Conservation (phyloP, 1,140 invertebrate genomes). For the Lepidurus packardi region DNA sequence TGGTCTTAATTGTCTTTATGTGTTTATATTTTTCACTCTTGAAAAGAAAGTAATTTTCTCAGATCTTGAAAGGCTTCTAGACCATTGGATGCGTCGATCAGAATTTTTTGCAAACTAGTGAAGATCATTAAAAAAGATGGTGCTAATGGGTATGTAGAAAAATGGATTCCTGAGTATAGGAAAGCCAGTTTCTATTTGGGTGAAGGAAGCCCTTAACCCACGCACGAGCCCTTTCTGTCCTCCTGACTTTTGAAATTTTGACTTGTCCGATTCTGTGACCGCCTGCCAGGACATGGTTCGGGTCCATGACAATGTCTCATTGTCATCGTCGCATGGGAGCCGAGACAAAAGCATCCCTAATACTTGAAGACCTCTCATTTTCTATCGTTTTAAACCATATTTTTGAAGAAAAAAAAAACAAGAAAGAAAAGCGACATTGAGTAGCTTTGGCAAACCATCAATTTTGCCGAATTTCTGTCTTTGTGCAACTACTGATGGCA, state of each 20-base stretch:
- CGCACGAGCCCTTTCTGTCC: not conserved
- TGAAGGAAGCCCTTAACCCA: not conserved
- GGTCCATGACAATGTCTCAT: not conserved
- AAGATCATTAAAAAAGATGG: too few species aligned
- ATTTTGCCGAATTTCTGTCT: not conserved
- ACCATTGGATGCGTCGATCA: too few species aligned
- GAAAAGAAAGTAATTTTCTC: too few species aligned
- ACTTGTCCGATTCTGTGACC: not conserved
- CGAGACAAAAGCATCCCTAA: not conserved
- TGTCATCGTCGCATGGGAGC: not conserved
- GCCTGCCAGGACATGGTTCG: not conserved
- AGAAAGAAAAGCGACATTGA: not conserved
- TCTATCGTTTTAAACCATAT: not conserved
- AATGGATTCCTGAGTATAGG: too few species aligned
- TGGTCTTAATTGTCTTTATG: not conserved
- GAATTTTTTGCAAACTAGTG: too few species aligned
- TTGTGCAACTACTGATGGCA: not conserved
- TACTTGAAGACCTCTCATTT: not conserved
- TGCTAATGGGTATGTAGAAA: too few species aligned
- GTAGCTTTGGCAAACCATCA: not conserved
- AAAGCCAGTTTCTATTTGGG: too few species aligned
- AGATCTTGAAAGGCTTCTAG: too few species aligned
- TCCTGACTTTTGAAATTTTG: not conserved
- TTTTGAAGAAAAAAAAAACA: not conserved
- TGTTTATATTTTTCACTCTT: too few species aligned